Conservation (phyloP, 1,140 invertebrate genomes). For the Glomeris maerens region DNA sequence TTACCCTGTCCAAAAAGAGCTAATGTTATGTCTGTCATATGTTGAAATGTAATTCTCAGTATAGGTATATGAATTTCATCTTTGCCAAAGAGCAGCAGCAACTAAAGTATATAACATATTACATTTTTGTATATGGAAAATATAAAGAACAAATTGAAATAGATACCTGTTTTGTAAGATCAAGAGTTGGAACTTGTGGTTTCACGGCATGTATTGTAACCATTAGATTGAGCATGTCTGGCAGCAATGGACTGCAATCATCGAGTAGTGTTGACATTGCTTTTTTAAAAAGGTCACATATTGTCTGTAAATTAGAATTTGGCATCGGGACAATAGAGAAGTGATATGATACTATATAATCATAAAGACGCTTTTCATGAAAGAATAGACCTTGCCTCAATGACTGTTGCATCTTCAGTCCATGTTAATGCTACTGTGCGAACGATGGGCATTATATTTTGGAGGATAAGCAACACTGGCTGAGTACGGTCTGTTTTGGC, state of each 20-base stretch:
- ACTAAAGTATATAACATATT: conserved; percentile 11
- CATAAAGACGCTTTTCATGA: too few species aligned
- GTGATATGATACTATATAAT: background rate
- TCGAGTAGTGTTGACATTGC: conserved; percentile 48
- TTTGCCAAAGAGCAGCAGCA: conserved; percentile 22
- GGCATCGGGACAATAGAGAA: too few species aligned
- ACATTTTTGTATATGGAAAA: background rate
- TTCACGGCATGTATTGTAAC: conserved; percentile 48
- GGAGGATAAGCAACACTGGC: conserved; percentile 39
- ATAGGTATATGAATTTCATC: conserved; percentile 9
- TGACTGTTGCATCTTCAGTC: conserved; percentile 39
- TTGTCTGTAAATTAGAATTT: conserved; percentile 39
- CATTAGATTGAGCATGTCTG: conserved; percentile 51
- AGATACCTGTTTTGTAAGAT: conserved; percentile 51
- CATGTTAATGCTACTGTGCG: conserved; percentile 38
- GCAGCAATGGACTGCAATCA: conserved; percentile 44
- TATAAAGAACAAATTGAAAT: background rate
- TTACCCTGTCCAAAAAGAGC: conserved; percentile 12
- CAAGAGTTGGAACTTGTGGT: conserved; percentile 51
- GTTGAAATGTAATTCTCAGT: conserved; percentile 7
- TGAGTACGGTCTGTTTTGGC: conserved; percentile 24
- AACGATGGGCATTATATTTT: conserved; percentile 44
- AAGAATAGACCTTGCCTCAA: conserved; percentile 40
- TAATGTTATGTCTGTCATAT: conserved; percentile 9
- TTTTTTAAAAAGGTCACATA: conserved; percentile 53